Evolutionary conservation across 2,888 invertebrate genomes (phyloP).

Genomic region (Macaria liturata): DNA sequence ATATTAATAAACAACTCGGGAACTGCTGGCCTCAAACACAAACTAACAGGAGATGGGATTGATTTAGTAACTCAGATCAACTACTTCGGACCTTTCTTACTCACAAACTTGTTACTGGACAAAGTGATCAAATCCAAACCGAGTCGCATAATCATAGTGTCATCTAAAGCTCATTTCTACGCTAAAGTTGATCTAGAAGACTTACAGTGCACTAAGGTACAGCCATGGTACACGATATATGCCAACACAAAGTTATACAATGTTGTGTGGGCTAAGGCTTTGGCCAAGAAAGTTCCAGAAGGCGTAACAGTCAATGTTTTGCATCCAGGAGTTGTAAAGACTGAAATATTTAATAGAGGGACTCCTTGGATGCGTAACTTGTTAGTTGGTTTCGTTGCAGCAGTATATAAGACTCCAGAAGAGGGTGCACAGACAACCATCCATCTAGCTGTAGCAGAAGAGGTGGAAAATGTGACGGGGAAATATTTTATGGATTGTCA

Average conservation of each 20-base stretch:
- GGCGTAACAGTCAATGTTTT: constrained; percentile 90
- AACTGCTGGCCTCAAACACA: constrained; percentile 57
- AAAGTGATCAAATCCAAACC: constrained; percentile 63
- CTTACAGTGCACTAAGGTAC: constrained; percentile 34
- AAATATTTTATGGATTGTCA: constrained; percentile 91
- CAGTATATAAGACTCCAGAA: constrained; percentile 86
- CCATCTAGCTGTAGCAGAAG: constrained; percentile 88
- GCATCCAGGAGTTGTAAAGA: constrained; percentile 92
- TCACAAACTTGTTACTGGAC: constrained; percentile 86
- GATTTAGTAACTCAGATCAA: constrained; percentile 86
- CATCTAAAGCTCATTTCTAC: constrained; percentile 61
- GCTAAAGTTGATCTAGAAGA: constrained; percentile 74
- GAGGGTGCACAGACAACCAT: constrained; percentile 92
- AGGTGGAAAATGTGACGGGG: constrained; percentile 86
- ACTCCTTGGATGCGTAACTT: constrained; percentile 69
- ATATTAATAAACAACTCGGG: constrained; percentile 87
- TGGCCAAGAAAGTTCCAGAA: constrained; percentile 59
- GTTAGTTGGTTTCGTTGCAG: constrained; percentile 79
- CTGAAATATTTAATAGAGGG: constrained; percentile 88
- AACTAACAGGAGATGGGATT: constrained; percentile 83
- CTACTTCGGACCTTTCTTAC: constrained; percentile 87
- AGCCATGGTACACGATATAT: constrained; percentile 69
- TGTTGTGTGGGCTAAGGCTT: constrained; percentile 66
- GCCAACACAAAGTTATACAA: constrained; percentile 69
- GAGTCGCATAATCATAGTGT: constrained; percentile 71